phyloP scores from a whole-genome alignment of 2,113 vertebrate genomes.

The Varanus komodoensis region DNA sequence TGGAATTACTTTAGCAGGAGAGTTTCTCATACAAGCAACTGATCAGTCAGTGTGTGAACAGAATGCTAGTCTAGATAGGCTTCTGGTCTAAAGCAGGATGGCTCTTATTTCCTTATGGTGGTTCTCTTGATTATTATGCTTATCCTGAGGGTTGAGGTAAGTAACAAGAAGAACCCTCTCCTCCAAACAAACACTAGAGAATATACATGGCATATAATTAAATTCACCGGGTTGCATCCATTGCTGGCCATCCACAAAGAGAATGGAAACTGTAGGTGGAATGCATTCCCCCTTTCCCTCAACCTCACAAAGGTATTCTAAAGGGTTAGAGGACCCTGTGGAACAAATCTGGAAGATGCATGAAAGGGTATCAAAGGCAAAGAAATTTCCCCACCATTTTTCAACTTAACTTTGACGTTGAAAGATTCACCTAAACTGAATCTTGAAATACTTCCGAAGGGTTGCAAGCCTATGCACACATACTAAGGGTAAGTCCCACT shows the following conservation, averaged over 20 bases:
- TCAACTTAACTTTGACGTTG: not conserved
- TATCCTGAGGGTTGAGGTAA: not conserved
- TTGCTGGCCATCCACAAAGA: too few species aligned
- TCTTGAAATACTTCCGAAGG: not conserved
- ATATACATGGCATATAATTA: not conserved
- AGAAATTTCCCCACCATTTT: not conserved
- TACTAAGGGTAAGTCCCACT: not conserved
- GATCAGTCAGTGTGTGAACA: too few species aligned
- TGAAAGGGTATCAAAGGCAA: too few species aligned
- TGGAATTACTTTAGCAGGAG: not conserved
- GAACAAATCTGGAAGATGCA: too few species aligned
- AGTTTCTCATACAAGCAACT: too few species aligned
- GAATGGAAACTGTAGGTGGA: too few species aligned
- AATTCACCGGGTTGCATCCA: too few species aligned
- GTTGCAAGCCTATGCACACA: not conserved
- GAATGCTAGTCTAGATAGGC: too few species aligned
- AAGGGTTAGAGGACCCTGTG: too few species aligned
- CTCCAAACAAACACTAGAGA: not conserved
- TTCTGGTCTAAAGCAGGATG: too few species aligned
- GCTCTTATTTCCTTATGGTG: not conserved
- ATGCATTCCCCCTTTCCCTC: too few species aligned
- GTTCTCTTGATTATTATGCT: not conserved
- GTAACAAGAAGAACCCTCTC: not conserved
- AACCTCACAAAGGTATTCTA: too few species aligned
- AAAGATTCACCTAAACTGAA: not conserved